A percentile compares a stretch with the other conserved stretches of the same genome.
Conservation (phyloP, 1,140 invertebrate genomes). For the Philopotamus ludificatus region DNA sequence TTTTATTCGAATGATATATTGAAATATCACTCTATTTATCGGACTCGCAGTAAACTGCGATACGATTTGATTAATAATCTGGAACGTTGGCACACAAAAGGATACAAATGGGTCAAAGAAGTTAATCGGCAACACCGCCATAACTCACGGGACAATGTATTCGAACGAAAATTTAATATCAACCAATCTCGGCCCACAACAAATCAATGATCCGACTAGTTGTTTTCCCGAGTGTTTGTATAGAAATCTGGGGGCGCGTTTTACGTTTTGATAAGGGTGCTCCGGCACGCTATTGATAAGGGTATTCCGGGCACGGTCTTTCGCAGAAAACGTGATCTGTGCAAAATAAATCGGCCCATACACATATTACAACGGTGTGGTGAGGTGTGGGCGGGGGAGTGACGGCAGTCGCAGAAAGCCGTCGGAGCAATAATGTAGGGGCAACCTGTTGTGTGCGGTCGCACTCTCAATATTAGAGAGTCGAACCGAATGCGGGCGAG, state of each 20-base stretch:
- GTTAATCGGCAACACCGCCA: neutral
- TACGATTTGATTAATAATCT: no score
- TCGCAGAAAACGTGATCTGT: neutral
- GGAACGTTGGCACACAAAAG: no score
- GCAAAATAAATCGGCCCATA: neutral
- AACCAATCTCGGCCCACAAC: neutral
- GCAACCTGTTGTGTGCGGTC: slow-evolving; percentile 18
- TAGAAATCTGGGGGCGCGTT: neutral
- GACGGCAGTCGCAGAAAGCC: neutral
- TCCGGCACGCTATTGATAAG: slow-evolving; percentile 3
- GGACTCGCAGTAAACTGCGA: no score
- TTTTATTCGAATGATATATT: no score
- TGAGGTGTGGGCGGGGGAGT: no score
- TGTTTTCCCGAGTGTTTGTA: neutral
- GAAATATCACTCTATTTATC: no score
- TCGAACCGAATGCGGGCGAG: neutral
- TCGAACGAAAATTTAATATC: neutral
- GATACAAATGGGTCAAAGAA: neutral
- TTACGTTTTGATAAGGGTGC: slow-evolving; percentile 18
- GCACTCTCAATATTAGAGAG: neutral
- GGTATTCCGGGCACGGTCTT: slow-evolving; percentile 23
- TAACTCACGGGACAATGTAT: neutral
- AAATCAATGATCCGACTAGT: neutral
- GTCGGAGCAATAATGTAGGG: slow-evolving; percentile 3
- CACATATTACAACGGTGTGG: no score